Evolutionary conservation across 2,888 invertebrate species (phyloP).

Genomic region (Fabriciana adippe): DNA sequence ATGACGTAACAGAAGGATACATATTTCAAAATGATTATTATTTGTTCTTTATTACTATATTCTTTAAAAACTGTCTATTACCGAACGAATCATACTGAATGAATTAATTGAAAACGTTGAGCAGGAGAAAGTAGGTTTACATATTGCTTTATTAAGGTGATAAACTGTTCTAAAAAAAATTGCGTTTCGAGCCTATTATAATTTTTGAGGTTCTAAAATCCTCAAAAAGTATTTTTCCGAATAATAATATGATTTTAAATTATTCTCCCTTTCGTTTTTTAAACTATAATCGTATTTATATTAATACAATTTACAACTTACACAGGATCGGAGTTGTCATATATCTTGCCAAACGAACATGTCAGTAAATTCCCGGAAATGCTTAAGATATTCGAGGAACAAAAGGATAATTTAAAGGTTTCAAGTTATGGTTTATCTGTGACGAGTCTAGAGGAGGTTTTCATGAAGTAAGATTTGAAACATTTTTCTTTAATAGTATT

Average conservation of each 20-base stretch:
- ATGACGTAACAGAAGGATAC: too few species aligned
- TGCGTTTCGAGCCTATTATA: too few species aligned
- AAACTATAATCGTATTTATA: not conserved
- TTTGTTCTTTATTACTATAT: too few species aligned
- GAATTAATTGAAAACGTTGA: too few species aligned
- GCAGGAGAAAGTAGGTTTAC: too few species aligned
- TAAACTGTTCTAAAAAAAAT: too few species aligned
- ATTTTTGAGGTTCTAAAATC: too few species aligned
- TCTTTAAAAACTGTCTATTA: too few species aligned
- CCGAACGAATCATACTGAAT: too few species aligned
- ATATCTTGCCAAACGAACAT: conserved; percentile 85
- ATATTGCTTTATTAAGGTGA: too few species aligned
- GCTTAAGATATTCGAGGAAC: conserved; percentile 85
- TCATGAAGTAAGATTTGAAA: conserved; percentile 85
- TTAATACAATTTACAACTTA: not conserved
- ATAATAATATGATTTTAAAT: not conserved
- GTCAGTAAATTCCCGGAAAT: conserved; percentile 85
- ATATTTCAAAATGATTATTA: too few species aligned
- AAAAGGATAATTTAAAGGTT: conserved; percentile 83
- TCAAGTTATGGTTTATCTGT: conserved; percentile 92
- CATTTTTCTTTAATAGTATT: not conserved
- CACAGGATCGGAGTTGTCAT: conserved; percentile 87
- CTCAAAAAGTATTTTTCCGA: not conserved
- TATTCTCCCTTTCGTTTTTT: not conserved
- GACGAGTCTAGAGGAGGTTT: conserved; percentile 96